A percentile compares a stretch with the other conserved stretches of the same genome.
Conservation (phyloP, 1,140 invertebrate species). For the Temnothorax longispinosus region DNA sequence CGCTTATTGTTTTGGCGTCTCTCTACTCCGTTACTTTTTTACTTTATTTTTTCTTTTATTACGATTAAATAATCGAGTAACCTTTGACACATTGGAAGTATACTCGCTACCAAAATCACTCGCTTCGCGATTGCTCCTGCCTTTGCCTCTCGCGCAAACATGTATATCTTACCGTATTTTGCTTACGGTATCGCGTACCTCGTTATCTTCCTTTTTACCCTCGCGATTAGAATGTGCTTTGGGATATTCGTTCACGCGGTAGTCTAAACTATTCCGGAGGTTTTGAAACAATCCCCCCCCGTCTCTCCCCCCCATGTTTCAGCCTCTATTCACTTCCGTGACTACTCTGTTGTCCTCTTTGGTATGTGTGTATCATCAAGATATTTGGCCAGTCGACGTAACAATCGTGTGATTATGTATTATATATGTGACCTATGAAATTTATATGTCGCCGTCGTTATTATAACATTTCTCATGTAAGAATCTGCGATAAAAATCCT, state of each 20-base stretch:
- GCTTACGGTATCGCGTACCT: background rate
- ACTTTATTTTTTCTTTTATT: background rate
- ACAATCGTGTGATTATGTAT: background rate
- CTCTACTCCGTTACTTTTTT: background rate
- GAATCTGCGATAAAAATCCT: slow-evolving; percentile 37
- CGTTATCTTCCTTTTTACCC: background rate
- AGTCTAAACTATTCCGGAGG: background rate
- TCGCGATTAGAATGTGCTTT: background rate
- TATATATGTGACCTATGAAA: background rate
- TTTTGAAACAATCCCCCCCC: background rate
- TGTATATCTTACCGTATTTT: background rate
- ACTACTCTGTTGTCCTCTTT: slow-evolving; percentile 38
- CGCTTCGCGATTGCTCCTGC: background rate
- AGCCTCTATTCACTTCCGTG: slow-evolving; percentile 20
- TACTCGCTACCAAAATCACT: slow-evolving; percentile 13
- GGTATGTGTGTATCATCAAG: slow-evolving; percentile 26
- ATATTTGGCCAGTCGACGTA: slow-evolving; percentile 30
- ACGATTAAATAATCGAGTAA: slow-evolving; percentile 36
- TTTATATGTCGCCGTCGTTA: background rate
- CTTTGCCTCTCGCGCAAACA: background rate
- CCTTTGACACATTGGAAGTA: slow-evolving; percentile 16
- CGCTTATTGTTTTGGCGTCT: background rate
- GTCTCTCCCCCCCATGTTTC: background rate
- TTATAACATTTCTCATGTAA: slow-evolving; percentile 14
- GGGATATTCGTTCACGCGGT: background rate